Base-by-base conservation (phyloP, 2,797 vertebrate species). In the Gila robusta region DNA sequence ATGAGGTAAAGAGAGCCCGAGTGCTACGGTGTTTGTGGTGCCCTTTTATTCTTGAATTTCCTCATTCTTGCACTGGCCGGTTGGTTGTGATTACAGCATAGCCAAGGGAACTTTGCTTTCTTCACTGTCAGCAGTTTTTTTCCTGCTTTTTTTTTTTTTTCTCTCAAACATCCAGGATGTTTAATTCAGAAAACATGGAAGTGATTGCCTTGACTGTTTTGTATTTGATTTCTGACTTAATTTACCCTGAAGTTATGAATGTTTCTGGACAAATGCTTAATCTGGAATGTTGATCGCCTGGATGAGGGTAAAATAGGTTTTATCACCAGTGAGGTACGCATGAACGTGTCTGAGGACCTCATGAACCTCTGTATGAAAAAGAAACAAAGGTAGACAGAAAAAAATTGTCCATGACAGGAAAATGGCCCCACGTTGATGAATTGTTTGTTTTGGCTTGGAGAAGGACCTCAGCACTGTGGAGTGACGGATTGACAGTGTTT, bases 161-260 rank as follows among this genome's bases (percentile, higher is more conserved):
- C 89, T 90, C 87, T 84, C 87, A 90, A 79, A 91, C 90, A 89
- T 91, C 91, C 93, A 94, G 94, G 94, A 95, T 94, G 93, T 94
- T 95, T 95, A 93, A 96, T 96, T 96, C 93, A 96, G 92, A 96
- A 96, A 96, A 94, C 89, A 94, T 70, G 83, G 78, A 91, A 90
- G 89, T 71, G 87, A 89, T 91, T 89, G 44, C 87, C 28, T 87
- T 49, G 44, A 59, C 73, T 80, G 72, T 79, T 87, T 47, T 66
- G 41, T 82, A 37, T 83, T 83, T 21, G 47, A 70, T 84, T 89
- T 79, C 72, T 5, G 37, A 56, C 35, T 14, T 70, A 74, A 79
- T 78, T 71, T 59, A 59, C 28, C 17, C 16, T 5, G 32, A 69
- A 1, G 3, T 41, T 39, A 77, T 37, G 49, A 23, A 35, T 72